Evolutionary conservation across 2,797 vertebrate species (phyloP).

Genomic region (Enoplosus armatus): DNA sequence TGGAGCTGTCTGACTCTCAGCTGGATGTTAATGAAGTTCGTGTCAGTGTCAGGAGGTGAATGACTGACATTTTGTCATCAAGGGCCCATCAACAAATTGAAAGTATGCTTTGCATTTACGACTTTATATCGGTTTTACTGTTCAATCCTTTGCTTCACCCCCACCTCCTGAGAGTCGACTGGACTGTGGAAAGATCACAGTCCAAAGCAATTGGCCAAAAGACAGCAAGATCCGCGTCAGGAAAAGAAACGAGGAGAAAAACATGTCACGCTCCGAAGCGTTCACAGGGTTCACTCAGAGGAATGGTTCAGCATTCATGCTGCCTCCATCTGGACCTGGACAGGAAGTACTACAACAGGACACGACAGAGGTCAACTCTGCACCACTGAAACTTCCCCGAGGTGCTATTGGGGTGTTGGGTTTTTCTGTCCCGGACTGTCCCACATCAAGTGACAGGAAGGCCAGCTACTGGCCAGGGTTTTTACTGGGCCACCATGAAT

Average conservation of each 20-base stretch:
- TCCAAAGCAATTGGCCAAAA: constrained; percentile 21
- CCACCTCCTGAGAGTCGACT: neutral
- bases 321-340: constrained; percentile 39
- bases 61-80: constrained; percentile 40
- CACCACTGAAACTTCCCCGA: constrained; percentile 8
- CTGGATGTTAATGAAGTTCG: constrained; percentile 57
- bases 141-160: constrained; percentile 9
- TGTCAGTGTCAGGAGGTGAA: constrained; percentile 23
- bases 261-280: constrained; percentile 2
- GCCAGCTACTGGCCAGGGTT: constrained; percentile 28
- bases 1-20: constrained; percentile 52
- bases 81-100: neutral
- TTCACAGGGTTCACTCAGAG: constrained; percentile 29
- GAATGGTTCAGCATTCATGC: constrained; percentile 33
- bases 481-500: constrained; percentile 61
- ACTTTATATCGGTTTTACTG: constrained; percentile 8
- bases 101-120: constrained; percentile 16
- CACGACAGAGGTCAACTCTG: constrained; percentile 35
- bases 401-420: constrained; percentile 9
- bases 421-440: constrained; percentile 36
- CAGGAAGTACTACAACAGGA: constrained; percentile 33
- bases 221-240: constrained; percentile 32
- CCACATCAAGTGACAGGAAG: constrained; percentile 43
- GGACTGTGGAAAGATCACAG: constrained; percentile 15
- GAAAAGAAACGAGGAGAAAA: constrained; percentile 26